phyloP scores from a whole-genome alignment of 2,888 invertebrate species.

The Leucoptera coffeella region DNA sequence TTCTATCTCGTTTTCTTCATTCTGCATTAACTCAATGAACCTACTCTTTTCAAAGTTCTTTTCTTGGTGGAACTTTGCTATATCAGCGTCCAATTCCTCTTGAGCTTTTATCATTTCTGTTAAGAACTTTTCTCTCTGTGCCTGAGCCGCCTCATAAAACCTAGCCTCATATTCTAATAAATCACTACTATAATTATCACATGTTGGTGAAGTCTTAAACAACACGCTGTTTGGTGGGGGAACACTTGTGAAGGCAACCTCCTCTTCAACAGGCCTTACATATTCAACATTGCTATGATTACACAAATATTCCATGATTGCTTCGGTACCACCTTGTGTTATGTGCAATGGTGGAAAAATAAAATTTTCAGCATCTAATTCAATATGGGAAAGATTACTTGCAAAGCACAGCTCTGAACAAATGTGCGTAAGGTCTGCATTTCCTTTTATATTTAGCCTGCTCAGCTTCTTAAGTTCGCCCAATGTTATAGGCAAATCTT shows the following conservation, averaged over 20 bases:
- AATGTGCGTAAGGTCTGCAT: constrained; percentile 51
- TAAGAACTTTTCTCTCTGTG: constrained; percentile 56
- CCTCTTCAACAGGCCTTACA: constrained; percentile 21
- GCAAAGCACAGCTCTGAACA: constrained; percentile 62
- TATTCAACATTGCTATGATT: constrained; percentile 40
- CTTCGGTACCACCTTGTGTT: constrained; percentile 50
- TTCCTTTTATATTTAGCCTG: constrained; percentile 55
- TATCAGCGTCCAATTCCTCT: constrained; percentile 58
- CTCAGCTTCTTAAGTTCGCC: constrained; percentile 58
- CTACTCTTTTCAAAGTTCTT: constrained; percentile 57
- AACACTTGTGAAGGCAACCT: constrained; percentile 12
- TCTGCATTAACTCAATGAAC: constrained; percentile 55
- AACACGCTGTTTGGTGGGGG: background rate
- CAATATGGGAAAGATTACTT: constrained; percentile 54
- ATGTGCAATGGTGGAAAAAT: constrained; percentile 61
- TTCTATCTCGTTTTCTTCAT: constrained; percentile 61
- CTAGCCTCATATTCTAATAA: constrained; percentile 59
- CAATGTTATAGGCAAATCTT: constrained; percentile 55
- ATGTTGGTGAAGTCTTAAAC: too few species aligned
- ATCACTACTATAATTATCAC: constrained; percentile 11
- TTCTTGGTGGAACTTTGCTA: constrained; percentile 61
- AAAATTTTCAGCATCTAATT: constrained; percentile 57
- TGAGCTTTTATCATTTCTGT: constrained; percentile 54
- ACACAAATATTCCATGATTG: constrained; percentile 61
- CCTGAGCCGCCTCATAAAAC: constrained; percentile 57